phyloP scores from a whole-genome alignment of 1,140 invertebrate species.

The Spodoptera frugiperda region DNA sequence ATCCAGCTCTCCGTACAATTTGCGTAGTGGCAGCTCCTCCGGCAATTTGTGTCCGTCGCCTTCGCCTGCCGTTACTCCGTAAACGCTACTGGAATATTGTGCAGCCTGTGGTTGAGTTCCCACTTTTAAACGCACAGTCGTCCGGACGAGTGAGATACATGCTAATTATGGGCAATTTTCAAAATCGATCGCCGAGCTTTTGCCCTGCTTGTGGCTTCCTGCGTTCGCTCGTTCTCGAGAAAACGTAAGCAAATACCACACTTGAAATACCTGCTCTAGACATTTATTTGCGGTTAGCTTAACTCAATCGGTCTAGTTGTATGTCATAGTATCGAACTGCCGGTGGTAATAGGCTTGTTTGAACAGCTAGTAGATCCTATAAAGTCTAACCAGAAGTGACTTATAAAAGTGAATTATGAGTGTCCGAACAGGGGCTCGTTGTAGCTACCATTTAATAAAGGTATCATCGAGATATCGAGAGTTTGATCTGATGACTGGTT shows the following conservation, averaged over 20 bases:
- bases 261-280: slow-evolving; percentile 44
- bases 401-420: slow-evolving; percentile 53
- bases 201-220: slow-evolving; percentile 75
- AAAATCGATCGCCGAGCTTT: slow-evolving; percentile 84
- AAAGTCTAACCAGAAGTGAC: slow-evolving; percentile 40
- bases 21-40: slow-evolving; percentile 78
- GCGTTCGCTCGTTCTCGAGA: slow-evolving; percentile 69
- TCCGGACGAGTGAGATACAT: slow-evolving; percentile 79
- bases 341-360: slow-evolving; percentile 26
- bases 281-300: slow-evolving; percentile 47
- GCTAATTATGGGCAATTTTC: slow-evolving; percentile 85
- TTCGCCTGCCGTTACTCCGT: slow-evolving; percentile 80
- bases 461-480: slow-evolving; percentile 71
- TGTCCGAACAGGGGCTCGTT: slow-evolving; percentile 51
- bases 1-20: slow-evolving; percentile 75
- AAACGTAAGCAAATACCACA: slow-evolving; percentile 65
- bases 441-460: slow-evolving; percentile 81
- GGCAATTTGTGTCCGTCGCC: slow-evolving; percentile 83
- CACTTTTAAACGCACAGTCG: slow-evolving; percentile 78
- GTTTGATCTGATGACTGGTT: slow-evolving; percentile 77
- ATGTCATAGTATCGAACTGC: background rate
- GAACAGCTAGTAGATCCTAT: slow-evolving; percentile 3
- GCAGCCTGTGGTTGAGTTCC: slow-evolving; percentile 77
- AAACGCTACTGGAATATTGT: slow-evolving; percentile 85
- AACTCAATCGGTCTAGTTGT: slow-evolving; percentile 11